phyloP scores from a whole-genome alignment of 2,888 invertebrate species.

The Chymomyza fuscimana region DNA sequence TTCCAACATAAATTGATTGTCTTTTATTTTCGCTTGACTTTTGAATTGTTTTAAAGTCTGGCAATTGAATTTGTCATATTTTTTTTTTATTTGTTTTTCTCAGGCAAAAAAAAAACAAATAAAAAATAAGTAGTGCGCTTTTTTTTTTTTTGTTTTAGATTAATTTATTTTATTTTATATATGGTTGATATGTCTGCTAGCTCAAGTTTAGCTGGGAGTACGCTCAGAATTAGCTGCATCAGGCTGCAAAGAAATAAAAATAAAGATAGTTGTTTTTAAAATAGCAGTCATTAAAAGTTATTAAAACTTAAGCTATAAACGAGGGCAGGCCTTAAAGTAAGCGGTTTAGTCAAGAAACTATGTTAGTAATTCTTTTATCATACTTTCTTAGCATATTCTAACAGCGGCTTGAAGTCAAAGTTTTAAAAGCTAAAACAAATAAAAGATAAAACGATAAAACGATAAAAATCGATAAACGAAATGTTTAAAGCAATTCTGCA shows the following conservation, averaged over 20 bases:
- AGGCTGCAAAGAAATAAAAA: background rate
- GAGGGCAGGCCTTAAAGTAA: too few species aligned
- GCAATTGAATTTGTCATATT: background rate
- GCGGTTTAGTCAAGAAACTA: too few species aligned
- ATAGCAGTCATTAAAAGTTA: background rate
- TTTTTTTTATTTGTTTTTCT: background rate
- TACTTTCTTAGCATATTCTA: too few species aligned
- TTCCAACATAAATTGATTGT: slow-evolving; percentile 1
- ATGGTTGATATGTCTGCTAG: background rate
- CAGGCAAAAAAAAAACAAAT: background rate
- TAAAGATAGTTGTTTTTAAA: background rate
- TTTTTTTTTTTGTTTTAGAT: background rate
- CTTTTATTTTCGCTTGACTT: slow-evolving; percentile 1
- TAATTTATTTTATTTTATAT: background rate
- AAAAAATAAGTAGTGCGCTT: background rate
- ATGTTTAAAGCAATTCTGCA: too few species aligned
- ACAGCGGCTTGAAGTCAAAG: too few species aligned
- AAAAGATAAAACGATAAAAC: too few species aligned
- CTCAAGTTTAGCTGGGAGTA: slow-evolving; percentile 1
- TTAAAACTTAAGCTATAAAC: too few species aligned
- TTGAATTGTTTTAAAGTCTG: background rate
- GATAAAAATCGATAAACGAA: too few species aligned
- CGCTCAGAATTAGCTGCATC: background rate
- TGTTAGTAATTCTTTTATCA: too few species aligned
- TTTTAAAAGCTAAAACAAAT: too few species aligned